Evolutionary conservation across 2,888 invertebrate species (phyloP).

Genomic region (Synanthedon tipuliformis): DNA sequence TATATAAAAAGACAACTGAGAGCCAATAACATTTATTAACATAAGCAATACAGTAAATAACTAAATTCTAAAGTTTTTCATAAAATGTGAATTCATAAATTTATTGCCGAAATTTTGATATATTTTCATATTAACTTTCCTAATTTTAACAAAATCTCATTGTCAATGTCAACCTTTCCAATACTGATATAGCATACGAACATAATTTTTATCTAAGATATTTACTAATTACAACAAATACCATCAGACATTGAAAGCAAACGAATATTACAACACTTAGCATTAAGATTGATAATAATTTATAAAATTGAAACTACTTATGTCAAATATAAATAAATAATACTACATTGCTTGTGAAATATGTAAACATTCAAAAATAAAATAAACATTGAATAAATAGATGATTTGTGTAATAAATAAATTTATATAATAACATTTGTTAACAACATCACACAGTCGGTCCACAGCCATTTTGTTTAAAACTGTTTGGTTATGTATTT

Average conservation of each 20-base stretch:
- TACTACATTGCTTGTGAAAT: neutral
- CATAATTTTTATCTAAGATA: no score
- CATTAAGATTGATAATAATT: neutral
- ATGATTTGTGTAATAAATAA: slow-evolving; percentile 6
- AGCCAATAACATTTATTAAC: neutral
- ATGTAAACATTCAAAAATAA: slow-evolving; percentile 1
- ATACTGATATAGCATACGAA: no score
- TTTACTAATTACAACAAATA: no score
- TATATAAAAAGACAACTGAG: neutral
- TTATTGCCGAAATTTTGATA: no score
- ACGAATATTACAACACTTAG: no score
- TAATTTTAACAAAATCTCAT: no score
- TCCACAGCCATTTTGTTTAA: slow-evolving; percentile 20
- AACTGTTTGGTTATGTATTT: slow-evolving; percentile 1
- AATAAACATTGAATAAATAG: slow-evolving; percentile 10
- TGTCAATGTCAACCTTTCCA: no score
- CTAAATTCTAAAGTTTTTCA: no score
- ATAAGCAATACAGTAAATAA: no score
- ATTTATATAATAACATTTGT: neutral
- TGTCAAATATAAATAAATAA: neutral
- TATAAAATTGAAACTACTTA: neutral
- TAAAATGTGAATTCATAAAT: no score
- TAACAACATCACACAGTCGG: slow-evolving; percentile 13
- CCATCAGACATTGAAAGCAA: no score
- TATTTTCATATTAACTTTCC: no score